Percentiles rank a stretch among this genome's conserved stretches.
Evolutionary conservation across 2,888 invertebrate species (phyloP).

Genomic region (Mesorhabditis spiculigera): DNA sequence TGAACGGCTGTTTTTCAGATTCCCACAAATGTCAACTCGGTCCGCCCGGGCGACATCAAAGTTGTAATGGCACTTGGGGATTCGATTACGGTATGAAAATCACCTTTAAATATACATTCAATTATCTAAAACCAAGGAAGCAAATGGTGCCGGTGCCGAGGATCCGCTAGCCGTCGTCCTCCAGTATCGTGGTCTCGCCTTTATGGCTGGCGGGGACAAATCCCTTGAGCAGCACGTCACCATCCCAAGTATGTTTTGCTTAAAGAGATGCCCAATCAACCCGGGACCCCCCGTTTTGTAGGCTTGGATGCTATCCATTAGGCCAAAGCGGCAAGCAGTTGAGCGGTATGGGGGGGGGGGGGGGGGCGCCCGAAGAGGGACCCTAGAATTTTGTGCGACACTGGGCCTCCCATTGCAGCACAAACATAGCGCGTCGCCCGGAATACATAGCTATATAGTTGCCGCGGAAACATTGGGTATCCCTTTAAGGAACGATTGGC

Average conservation of each 20-base stretch:
- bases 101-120: not conserved
- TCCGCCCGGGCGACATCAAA: conserved; percentile 19
- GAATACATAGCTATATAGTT: no score
- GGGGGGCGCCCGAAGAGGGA: no score
- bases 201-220: conserved; percentile 22
- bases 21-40: conserved; percentile 30
- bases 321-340: no score
- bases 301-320: no score
- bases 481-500: no score
- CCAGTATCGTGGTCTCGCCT: conserved; percentile 22
- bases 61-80: not conserved
- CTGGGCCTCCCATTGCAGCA: no score
- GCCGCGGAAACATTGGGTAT: no score
- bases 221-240: conserved; percentile 19
- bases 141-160: conserved; percentile 15
- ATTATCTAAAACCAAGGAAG: conserved; percentile 17
- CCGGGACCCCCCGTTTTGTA: no score
- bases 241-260: conserved; percentile 16
- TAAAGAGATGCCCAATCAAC: not conserved
- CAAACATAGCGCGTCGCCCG: no score
- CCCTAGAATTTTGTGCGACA: no score
- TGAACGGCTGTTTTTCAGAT: no score
- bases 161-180: conserved; percentile 21
- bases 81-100: not conserved
- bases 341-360: no score